Percentiles rank a stretch among this genome's conserved stretches.
These are phyloP conservation scores for Sebastiscus albofasciatus DNA, from an alignment of 2,797 vertebrate species.

Conservation along the genomic window DNA sequence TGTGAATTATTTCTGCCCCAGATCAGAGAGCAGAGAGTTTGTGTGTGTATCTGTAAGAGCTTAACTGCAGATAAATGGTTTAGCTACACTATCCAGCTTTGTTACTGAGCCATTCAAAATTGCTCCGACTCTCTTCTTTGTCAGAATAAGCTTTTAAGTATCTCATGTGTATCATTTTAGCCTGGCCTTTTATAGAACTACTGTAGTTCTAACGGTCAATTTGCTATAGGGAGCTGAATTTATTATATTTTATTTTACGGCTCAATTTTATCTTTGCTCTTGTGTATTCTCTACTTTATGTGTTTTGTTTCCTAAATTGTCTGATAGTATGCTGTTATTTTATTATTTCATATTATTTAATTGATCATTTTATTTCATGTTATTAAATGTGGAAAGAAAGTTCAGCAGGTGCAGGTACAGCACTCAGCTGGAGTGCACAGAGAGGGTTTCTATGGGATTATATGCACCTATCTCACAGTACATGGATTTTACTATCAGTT, in stretches of 20 bases:
- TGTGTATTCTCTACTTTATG: background rate
- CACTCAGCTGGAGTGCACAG: background rate
- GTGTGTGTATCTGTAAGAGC: constrained; percentile 33
- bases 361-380: background rate
- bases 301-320: background rate
- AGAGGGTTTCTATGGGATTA: constrained; percentile 13
- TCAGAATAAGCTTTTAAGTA: constrained; percentile 41
- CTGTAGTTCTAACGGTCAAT: background rate
- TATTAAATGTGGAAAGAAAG: background rate
- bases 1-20: constrained; percentile 64
- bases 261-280: background rate
- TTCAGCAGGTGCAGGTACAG: background rate
- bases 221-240: background rate
- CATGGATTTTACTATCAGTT: constrained; percentile 8
- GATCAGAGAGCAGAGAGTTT: constrained; percentile 51
- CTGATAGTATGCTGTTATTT: background rate
- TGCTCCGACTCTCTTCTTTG: constrained; percentile 24
- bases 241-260: background rate
- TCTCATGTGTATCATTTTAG: constrained; percentile 5
- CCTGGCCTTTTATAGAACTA: background rate
- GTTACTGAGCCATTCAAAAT: constrained; percentile 40
- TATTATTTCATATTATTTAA: background rate
- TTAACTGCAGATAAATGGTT: constrained; percentile 60
- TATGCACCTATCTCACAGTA: background rate
- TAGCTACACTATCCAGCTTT: constrained; percentile 40